Percentiles rank a stretch among this genome's conserved stretches.
These are phyloP conservation scores for Colletes collaris DNA, from an alignment of 2,888 invertebrate genomes.

Conservation along the genomic window DNA sequence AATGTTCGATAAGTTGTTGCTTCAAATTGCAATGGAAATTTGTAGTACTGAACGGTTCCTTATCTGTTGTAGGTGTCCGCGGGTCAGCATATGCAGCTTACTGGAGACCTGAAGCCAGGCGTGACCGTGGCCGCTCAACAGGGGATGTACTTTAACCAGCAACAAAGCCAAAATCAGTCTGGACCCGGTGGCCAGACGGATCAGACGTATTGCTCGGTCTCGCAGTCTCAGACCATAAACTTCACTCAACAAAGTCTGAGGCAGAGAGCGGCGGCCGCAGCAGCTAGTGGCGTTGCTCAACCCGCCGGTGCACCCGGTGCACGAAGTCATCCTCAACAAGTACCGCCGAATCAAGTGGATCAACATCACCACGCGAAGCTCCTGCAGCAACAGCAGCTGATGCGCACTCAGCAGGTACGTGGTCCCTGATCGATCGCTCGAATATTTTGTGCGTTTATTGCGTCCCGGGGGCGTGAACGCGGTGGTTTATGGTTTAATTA, in stretches of 20 bases:
- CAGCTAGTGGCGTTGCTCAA: constrained; percentile 80
- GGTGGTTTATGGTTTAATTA: constrained; percentile 53
- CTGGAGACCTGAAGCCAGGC: constrained; percentile 88
- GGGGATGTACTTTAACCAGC: constrained; percentile 89
- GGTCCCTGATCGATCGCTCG: constrained; percentile 10
- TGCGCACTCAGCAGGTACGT: constrained; percentile 80
- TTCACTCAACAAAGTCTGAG: constrained; percentile 90
- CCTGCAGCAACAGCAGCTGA: constrained; percentile 86
- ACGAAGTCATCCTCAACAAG: constrained; percentile 79
- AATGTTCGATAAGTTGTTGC: too few relatives aligned
- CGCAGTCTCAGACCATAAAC: constrained; percentile 94
- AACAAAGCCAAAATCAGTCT: constrained; percentile 76
- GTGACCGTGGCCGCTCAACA: constrained; percentile 94
- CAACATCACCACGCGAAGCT: constrained; percentile 88
- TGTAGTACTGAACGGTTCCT: too few relatives aligned
- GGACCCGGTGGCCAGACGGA: constrained; percentile 83
- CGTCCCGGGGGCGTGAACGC: constrained; percentile 17
- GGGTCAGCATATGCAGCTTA: constrained; percentile 93
- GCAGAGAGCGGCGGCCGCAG: constrained; percentile 84
- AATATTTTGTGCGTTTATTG: constrained; percentile 8
- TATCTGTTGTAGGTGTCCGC: constrained; percentile 88
- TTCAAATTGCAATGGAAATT: too few relatives aligned
- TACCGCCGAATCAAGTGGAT: constrained; percentile 79
- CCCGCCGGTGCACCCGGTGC: constrained; percentile 55
- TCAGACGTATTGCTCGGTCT: constrained; percentile 87